Conservation (phyloP, 2,113 vertebrate genomes). For the Apteryx mantelli region DNA sequence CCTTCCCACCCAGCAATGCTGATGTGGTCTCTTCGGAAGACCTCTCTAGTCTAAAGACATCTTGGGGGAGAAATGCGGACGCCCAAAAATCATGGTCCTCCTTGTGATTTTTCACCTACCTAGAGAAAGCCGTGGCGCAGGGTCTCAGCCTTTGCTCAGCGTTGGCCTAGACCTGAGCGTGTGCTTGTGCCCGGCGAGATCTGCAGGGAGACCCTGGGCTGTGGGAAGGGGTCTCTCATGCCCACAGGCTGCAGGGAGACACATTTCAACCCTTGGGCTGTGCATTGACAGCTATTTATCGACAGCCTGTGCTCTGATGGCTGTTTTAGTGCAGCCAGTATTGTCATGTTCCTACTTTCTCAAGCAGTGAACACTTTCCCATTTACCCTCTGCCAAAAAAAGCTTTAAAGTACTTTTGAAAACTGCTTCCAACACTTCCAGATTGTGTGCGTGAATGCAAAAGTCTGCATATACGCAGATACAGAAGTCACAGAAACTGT, state of each 20-base stretch:
- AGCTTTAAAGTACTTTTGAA: not conserved
- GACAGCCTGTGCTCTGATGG: not conserved
- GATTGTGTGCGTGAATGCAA: not conserved
- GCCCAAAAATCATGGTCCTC: not conserved
- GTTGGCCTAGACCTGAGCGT: fast-evolving
- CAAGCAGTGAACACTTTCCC: not conserved
- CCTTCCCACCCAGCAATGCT: not conserved
- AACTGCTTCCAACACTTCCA: not conserved
- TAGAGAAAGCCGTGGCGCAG: fast-evolving
- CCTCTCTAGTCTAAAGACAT: no score
- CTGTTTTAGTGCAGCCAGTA: not conserved
- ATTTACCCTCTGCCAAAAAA: not conserved
- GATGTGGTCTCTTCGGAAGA: fast-evolving
- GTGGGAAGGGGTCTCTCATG: fast-evolving
- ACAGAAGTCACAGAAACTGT: not conserved
- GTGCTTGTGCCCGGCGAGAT: fast-evolving
- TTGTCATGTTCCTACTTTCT: not conserved
- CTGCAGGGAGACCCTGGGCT: fast-evolving
- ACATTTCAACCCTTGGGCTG: fast-evolving
- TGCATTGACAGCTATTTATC: not conserved
- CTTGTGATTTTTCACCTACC: fast-evolving
- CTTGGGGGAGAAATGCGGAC: not conserved
- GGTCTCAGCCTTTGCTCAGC: not conserved
- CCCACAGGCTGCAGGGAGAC: fast-evolving
- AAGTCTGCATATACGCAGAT: fast-evolving